phyloP scores from a whole-genome alignment of 2,888 invertebrate species.

The Lycaena phlaeas region DNA sequence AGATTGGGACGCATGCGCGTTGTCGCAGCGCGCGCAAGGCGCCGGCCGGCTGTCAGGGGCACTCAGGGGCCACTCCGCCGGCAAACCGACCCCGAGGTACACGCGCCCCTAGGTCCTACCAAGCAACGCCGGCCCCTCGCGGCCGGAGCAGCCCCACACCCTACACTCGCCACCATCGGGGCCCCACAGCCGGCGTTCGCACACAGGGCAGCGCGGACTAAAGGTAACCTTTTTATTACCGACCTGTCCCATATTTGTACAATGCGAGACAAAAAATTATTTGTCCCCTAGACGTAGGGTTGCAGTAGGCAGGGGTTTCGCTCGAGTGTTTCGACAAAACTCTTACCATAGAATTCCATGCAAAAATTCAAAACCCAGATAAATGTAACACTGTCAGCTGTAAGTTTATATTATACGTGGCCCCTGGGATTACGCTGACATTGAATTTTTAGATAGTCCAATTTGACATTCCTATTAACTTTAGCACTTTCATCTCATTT shows the following conservation, averaged over 20 bases:
- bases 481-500: too few relatives aligned
- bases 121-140: conserved; percentile 67
- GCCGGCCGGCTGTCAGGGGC: conserved; percentile 40
- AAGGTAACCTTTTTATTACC: conserved; percentile 40
- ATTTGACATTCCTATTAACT: too few relatives aligned
- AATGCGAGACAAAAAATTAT: conserved; percentile 30
- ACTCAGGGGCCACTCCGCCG: conserved; percentile 67
- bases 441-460: too few relatives aligned
- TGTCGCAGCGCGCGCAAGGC: conserved; percentile 48
- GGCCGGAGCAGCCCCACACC: conserved; percentile 63
- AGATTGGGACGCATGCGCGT: conserved; percentile 45
- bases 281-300: conserved; percentile 24
- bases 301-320: conserved; percentile 35
- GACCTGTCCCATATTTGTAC: conserved; percentile 41
- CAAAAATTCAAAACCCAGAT: too few relatives aligned
- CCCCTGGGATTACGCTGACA: too few relatives aligned
- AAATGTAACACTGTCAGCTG: too few relatives aligned
- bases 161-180: conserved; percentile 32
- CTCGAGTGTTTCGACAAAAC: too few relatives aligned
- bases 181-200: conserved; percentile 59
- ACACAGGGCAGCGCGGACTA: conserved; percentile 53
- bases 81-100: conserved; percentile 56
- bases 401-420: too few relatives aligned
- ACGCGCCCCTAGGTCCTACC: conserved; percentile 57
- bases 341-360: too few relatives aligned